Evolutionary conservation across 2,113 vertebrate genomes (phyloP).

Genomic region (Elephas maximus): DNA sequence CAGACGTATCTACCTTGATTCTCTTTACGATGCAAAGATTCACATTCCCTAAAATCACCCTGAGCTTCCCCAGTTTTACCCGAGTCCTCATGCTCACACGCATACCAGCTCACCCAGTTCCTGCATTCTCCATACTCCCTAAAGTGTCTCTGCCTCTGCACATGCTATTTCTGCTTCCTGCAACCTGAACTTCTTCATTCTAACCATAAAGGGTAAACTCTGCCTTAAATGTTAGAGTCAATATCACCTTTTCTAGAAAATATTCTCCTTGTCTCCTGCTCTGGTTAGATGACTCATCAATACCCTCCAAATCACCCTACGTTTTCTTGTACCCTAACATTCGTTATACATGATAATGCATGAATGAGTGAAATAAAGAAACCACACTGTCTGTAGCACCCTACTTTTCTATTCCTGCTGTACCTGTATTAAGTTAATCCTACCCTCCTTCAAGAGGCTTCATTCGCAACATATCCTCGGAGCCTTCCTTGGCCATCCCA

Average conservation of each 20-base stretch:
- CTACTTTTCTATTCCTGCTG: neutral
- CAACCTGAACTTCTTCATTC: neutral
- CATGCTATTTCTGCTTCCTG: neutral
- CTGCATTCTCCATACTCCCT: neutral
- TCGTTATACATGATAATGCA: neutral
- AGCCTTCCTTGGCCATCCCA: neutral
- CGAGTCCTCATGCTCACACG: neutral
- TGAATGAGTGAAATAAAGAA: neutral
- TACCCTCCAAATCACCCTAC: neutral
- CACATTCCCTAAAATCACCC: neutral
- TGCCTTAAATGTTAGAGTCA: neutral
- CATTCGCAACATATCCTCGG: neutral
- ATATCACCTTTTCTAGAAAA: neutral
- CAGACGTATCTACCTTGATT: neutral
- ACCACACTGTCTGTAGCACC: neutral
- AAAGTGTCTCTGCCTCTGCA: neutral
- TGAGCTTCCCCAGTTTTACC: neutral
- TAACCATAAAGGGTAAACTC: neutral
- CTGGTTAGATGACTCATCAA: neutral
- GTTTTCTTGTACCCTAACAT: neutral
- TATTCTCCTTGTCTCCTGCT: neutral
- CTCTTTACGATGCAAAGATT: neutral
- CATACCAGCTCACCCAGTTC: neutral
- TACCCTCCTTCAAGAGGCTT: neutral
- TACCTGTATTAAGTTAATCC: neutral